These are phyloP conservation scores for Drosophila lacicola DNA, from an alignment of 2,888 invertebrate genomes.

Conservation along the genomic window DNA sequence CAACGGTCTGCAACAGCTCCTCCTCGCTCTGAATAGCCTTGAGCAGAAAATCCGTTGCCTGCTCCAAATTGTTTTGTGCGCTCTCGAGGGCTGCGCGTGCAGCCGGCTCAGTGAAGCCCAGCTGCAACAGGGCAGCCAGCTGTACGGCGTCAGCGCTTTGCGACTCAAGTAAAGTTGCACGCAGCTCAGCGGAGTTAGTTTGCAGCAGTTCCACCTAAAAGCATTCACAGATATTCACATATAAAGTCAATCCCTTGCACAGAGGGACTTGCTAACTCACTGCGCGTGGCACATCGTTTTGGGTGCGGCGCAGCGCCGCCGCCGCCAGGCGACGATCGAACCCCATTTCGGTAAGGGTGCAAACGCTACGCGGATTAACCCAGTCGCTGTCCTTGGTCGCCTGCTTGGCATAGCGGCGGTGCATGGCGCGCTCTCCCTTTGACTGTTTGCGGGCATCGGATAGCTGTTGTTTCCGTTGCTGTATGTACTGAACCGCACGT, in stretches of 20 bases:
- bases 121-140: slow-evolving; percentile 83
- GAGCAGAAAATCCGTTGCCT: slow-evolving; percentile 87
- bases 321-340: slow-evolving; percentile 87
- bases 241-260: not conserved
- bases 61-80: slow-evolving; percentile 86
- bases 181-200: slow-evolving; percentile 66
- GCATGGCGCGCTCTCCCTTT: slow-evolving; percentile 85
- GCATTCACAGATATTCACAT: not conserved
- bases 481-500: slow-evolving; percentile 89
- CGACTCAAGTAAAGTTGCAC: slow-evolving; percentile 48
- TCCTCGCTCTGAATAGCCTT: slow-evolving; percentile 80
- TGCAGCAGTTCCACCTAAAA: slow-evolving; percentile 81
- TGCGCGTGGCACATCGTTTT: slow-evolving; percentile 90
- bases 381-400: slow-evolving; percentile 65
- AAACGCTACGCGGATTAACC: slow-evolving; percentile 84
- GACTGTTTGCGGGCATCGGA: slow-evolving; percentile 86
- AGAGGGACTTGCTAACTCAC: slow-evolving; percentile 86
- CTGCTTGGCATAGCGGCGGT: slow-evolving; percentile 28
- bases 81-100: slow-evolving; percentile 87
- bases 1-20: slow-evolving; percentile 76
- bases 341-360: slow-evolving; percentile 89
- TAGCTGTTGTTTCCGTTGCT: slow-evolving; percentile 86
- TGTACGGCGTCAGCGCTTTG: slow-evolving; percentile 57
- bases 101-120: slow-evolving; percentile 87
- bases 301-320: slow-evolving; percentile 88